Percentiles rank a stretch among this genome's conserved stretches.
These are phyloP conservation scores for Crocallis elinguaria DNA, from an alignment of 2,888 invertebrate species.

Conservation along the genomic window DNA sequence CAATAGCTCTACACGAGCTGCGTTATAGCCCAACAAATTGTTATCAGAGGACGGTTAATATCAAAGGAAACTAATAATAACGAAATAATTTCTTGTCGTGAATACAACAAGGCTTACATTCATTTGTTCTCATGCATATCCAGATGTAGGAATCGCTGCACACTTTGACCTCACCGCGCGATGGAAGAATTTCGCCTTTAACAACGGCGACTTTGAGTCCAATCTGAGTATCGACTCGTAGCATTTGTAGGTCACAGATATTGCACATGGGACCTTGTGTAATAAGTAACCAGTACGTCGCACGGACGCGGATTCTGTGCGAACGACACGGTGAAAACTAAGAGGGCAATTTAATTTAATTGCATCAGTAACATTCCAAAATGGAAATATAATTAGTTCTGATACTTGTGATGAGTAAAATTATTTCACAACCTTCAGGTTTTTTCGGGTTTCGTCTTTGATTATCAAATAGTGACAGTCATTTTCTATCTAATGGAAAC, in stretches of 20 bases:
- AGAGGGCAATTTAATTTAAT: conserved; percentile 23
- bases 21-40: conserved; percentile 45
- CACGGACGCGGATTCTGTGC: conserved; percentile 55
- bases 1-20: conserved; percentile 14
- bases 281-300: conserved; percentile 54
- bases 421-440: conserved; percentile 13
- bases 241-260: conserved; percentile 73
- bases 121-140: conserved; percentile 45
- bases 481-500: conserved; percentile 33
- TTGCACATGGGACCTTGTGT: conserved; percentile 72
- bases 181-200: conserved; percentile 62
- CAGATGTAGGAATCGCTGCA: conserved; percentile 64
- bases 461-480: conserved; percentile 24
- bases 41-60: conserved; percentile 69
- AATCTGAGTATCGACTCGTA: conserved; percentile 49
- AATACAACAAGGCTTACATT: conserved; percentile 60
- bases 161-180: conserved; percentile 66
- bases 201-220: conserved; percentile 53
- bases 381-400: conserved; percentile 8
- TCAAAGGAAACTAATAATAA: conserved; percentile 63
- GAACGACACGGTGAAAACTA: conserved; percentile 40
- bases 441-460: conserved; percentile 17
- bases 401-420: conserved; percentile 4
- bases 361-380: conserved; percentile 3
- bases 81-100: conserved; percentile 58